phyloP scores from a whole-genome alignment of 2,113 vertebrate species.

The Dolichotis patagonum region DNA sequence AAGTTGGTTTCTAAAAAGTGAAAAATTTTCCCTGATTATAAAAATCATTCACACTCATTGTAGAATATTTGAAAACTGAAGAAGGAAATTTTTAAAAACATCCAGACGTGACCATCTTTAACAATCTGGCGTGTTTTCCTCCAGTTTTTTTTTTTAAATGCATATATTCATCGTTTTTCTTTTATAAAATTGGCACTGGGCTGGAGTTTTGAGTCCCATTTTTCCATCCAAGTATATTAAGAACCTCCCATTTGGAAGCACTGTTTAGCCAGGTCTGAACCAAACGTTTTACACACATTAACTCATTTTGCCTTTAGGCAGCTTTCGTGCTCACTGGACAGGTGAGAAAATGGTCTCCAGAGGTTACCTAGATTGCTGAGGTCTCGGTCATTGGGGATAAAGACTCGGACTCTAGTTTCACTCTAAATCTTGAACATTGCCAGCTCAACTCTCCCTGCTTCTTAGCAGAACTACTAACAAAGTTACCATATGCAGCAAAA shows the following conservation, averaged over 20 bases:
- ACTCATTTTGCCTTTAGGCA: background rate
- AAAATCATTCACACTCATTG: constrained; percentile 65
- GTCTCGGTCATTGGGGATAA: background rate
- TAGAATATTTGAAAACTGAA: constrained; percentile 79
- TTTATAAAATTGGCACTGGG: constrained; percentile 39
- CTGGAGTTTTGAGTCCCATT: constrained; percentile 3
- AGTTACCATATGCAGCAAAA: background rate
- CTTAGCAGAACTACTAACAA: background rate
- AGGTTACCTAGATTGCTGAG: background rate
- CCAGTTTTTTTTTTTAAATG: constrained; percentile 50
- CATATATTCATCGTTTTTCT: constrained; percentile 62
- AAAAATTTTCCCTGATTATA: constrained; percentile 47
- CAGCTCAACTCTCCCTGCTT: background rate
- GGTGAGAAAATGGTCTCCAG: background rate
- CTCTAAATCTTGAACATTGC: background rate
- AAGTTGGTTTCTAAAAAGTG: constrained; percentile 36
- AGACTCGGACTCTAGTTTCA: background rate
- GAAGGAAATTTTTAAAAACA: constrained; percentile 52
- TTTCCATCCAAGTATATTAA: constrained; percentile 19
- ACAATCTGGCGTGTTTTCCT: constrained; percentile 70
- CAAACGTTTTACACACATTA: background rate
- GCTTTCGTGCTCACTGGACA: background rate
- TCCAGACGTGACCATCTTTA: constrained; percentile 63
- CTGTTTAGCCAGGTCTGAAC: background rate
- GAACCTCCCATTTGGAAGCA: background rate